phyloP scores from a whole-genome alignment of 2,113 vertebrate species.

The Perognathus longimembris region DNA sequence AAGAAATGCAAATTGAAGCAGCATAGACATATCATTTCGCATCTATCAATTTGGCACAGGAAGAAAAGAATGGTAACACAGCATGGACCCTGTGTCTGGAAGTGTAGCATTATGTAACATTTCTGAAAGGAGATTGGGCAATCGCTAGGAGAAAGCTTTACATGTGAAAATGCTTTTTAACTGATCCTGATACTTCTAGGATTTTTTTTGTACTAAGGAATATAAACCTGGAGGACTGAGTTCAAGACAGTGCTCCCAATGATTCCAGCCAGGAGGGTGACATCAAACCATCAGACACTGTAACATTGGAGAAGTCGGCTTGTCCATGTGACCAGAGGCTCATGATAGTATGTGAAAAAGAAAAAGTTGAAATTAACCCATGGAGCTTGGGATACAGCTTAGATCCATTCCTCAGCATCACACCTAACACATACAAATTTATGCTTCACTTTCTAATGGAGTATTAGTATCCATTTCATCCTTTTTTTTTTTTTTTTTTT shows the following conservation, averaged over 20 bases:
- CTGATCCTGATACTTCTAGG: conserved; percentile 15
- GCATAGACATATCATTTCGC: conserved; percentile 5
- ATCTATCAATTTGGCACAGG: conserved; percentile 63
- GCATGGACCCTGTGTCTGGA: neutral
- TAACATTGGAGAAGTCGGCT: neutral
- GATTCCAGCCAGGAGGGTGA: neutral
- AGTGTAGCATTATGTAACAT: neutral
- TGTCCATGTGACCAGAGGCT: neutral
- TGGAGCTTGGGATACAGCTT: too few relatives aligned
- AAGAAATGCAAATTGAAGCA: conserved; percentile 57
- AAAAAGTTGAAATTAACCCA: neutral
- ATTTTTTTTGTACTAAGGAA: conserved; percentile 34
- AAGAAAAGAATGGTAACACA: neutral
- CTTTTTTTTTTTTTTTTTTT: too few relatives aligned
- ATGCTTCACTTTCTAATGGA: neutral
- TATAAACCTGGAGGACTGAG: neutral
- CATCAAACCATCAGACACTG: neutral
- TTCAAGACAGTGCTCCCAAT: neutral
- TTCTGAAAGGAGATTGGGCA: conserved; percentile 33
- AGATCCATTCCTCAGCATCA: neutral
- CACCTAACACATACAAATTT: neutral
- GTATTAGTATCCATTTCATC: too few relatives aligned
- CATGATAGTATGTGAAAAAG: neutral
- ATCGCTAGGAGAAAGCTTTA: neutral
- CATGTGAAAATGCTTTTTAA: conserved; percentile 1